phyloP scores from a whole-genome alignment of 2,888 invertebrate species.

The Drosophila macrospina region DNA sequence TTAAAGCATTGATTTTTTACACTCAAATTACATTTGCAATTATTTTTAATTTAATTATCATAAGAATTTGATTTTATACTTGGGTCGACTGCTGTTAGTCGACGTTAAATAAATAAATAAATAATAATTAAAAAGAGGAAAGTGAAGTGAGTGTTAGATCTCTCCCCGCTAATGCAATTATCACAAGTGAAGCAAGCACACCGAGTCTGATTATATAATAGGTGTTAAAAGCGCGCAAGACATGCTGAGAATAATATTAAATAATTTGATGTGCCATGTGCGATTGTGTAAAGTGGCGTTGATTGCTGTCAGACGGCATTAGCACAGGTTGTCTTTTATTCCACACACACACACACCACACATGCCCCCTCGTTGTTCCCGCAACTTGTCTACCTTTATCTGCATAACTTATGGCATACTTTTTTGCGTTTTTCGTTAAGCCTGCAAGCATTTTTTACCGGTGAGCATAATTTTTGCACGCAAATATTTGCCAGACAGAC shows the following conservation, averaged over 20 bases:
- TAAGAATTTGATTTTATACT: too few relatives aligned
- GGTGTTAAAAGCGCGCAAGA: slow-evolving; percentile 13
- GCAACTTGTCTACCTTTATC: neutral
- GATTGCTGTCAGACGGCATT: slow-evolving; percentile 53
- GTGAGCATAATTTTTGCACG: slow-evolving; percentile 50
- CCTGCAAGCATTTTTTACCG: slow-evolving; percentile 42
- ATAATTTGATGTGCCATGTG: slow-evolving; percentile 13
- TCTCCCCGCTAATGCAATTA: neutral
- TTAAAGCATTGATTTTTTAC: too few relatives aligned
- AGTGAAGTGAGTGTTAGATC: neutral
- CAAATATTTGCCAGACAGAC: slow-evolving; percentile 58
- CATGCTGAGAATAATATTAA: slow-evolving; percentile 23
- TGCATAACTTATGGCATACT: slow-evolving; percentile 34
- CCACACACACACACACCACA: slow-evolving; percentile 4
- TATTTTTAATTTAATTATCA: too few relatives aligned
- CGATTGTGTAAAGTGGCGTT: slow-evolving; percentile 37
- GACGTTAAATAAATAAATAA: too few relatives aligned
- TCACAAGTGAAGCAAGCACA: slow-evolving; percentile 6
- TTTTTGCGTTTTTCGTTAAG: slow-evolving; percentile 27
- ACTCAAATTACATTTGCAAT: too few relatives aligned
- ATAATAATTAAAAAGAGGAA: neutral
- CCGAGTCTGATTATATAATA: slow-evolving; percentile 20
- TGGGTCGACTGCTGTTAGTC: too few relatives aligned
- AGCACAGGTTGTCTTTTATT: slow-evolving; percentile 17
- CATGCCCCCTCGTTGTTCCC: neutral